Percentiles rank a stretch among this genome's conserved stretches.
Evolutionary conservation across 2,888 invertebrate species (phyloP).

Genomic region (Iphiclides podalirius): DNA sequence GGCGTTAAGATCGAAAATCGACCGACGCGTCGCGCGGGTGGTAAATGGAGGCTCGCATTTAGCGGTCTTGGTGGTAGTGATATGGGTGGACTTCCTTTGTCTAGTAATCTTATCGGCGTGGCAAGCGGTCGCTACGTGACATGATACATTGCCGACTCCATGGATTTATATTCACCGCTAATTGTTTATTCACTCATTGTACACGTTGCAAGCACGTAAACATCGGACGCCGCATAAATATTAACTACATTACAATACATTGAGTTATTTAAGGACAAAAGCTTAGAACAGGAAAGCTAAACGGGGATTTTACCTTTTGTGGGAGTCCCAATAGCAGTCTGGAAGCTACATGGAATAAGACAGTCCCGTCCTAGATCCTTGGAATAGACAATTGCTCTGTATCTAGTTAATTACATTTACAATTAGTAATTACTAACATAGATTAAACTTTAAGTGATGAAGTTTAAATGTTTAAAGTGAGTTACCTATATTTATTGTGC

Average conservation of each 20-base stretch:
- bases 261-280: too few species aligned
- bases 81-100: constrained; percentile 79
- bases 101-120: constrained; percentile 76
- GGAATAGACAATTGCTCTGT: too few species aligned
- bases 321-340: too few species aligned
- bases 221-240: constrained; percentile 9
- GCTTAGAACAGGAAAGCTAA: too few species aligned
- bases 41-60: constrained; percentile 74
- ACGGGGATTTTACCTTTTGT: too few species aligned
- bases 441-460: too few species aligned
- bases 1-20: constrained; percentile 49
- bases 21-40: constrained; percentile 42
- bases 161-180: constrained; percentile 50
- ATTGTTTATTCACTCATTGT: constrained; percentile 27
- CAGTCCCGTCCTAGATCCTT: too few species aligned
- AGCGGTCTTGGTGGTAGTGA: constrained; percentile 72
- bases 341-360: too few species aligned
- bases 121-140: constrained; percentile 63
- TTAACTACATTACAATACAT: neutral
- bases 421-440: too few species aligned
- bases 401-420: too few species aligned
- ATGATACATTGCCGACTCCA: constrained; percentile 67
- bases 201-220: constrained; percentile 9
- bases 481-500: too few species aligned
- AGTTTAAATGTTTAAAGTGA: too few species aligned